Conservation (phyloP, 2,113 vertebrate species). For the Nyctibius bracteatus region DNA sequence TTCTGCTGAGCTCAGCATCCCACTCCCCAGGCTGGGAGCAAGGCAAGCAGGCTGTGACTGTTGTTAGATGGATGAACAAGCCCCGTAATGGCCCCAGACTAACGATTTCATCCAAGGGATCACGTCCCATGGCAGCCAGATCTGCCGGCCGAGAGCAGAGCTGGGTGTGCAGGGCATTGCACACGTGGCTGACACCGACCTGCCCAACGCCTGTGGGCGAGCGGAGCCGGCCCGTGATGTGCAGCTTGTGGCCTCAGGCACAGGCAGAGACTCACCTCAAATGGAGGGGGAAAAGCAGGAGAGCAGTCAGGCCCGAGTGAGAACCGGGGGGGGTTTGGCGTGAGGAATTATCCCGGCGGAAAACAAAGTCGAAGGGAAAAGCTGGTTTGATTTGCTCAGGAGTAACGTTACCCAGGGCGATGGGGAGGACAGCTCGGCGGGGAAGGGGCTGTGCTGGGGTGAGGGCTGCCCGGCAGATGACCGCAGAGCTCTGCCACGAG, state of each 20-base stretch:
- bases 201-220: accelerated
- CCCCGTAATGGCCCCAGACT: background rate
- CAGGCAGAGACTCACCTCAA: background rate
- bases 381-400: background rate
- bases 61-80: background rate
- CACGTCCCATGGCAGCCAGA: background rate
- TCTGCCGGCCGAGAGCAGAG: background rate
- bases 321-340: background rate
- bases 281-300: accelerated
- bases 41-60: background rate
- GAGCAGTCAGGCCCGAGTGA: background rate
- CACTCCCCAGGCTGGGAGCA: background rate
- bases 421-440: background rate
- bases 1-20: background rate
- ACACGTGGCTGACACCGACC: accelerated
- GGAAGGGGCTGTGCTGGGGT: background rate
- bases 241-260: accelerated
- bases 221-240: accelerated
- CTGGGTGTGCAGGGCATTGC: accelerated
- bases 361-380: background rate
- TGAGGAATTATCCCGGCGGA: background rate
- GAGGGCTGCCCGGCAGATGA: background rate
- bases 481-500: background rate
- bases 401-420: background rate
- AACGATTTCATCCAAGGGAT: background rate